phyloP scores from a whole-genome alignment of 2,888 invertebrate genomes.

The Epistrophella euchroma region DNA sequence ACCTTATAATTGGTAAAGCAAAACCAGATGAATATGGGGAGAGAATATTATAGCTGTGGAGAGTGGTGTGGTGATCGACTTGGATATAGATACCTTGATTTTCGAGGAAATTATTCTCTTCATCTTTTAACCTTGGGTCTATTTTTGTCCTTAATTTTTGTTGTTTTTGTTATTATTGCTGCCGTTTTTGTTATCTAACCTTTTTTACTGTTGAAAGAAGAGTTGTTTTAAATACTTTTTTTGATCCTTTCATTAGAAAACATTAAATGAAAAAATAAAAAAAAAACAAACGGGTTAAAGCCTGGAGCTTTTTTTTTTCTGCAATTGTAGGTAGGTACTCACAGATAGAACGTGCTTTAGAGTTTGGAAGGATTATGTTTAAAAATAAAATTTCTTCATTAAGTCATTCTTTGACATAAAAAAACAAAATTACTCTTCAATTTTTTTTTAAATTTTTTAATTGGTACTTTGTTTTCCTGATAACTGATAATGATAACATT shows the following conservation, averaged over 20 bases:
- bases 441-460: too few relatives aligned
- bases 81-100: not conserved
- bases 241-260: not conserved
- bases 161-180: not conserved
- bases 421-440: not conserved
- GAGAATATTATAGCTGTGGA: not conserved
- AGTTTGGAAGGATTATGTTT: not conserved
- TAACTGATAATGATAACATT: too few relatives aligned
- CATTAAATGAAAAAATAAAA: not conserved
- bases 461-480: too few relatives aligned
- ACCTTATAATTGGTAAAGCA: not conserved
- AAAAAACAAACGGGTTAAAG: not conserved
- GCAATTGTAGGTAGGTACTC: not conserved
- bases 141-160: not conserved
- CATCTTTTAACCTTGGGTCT: slow-evolving; percentile 19
- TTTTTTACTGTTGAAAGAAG: not conserved
- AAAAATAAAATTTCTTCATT: not conserved
- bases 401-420: not conserved
- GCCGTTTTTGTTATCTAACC: not conserved
- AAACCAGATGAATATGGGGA: not conserved
- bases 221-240: slow-evolving; percentile 8
- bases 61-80: too few relatives aligned
- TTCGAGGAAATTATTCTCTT: slow-evolving; percentile 1
- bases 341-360: not conserved
- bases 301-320: not conserved